Evolutionary conservation across 1,140 invertebrate species (phyloP).

Genomic region (Brachionus koreanus): DNA sequence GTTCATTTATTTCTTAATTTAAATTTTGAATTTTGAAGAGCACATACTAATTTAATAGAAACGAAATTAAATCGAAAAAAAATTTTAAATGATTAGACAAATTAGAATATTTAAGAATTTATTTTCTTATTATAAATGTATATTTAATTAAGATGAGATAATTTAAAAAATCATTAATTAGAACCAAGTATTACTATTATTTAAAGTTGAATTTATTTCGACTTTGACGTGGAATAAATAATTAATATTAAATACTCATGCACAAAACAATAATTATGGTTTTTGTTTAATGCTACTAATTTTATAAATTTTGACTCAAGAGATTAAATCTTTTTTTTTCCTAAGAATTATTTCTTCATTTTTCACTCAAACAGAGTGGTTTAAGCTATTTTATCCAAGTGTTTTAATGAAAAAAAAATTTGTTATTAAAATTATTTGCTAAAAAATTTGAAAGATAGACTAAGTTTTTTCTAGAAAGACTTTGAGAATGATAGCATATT

Average conservation of each 20-base stretch:
- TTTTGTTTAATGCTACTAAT: background rate
- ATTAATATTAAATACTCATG: background rate
- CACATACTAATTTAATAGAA: background rate
- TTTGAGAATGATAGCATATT: too few species aligned
- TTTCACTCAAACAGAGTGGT: background rate
- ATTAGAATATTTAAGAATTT: background rate
- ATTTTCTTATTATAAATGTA: background rate
- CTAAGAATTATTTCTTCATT: background rate
- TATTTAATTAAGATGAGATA: background rate
- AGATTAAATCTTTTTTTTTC: background rate
- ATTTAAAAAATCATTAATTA: slow-evolving; percentile 1
- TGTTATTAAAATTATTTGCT: too few species aligned
- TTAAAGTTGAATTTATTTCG: background rate
- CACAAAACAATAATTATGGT: background rate
- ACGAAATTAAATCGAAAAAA: background rate
- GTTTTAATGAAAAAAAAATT: too few species aligned
- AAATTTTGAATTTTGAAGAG: too few species aligned
- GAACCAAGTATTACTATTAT: background rate
- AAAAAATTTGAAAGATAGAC: too few species aligned
- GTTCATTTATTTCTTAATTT: too few species aligned
- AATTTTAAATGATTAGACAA: background rate
- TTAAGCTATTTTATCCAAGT: background rate
- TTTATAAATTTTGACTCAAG: background rate
- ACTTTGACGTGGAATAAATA: background rate
- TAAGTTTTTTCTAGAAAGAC: too few species aligned